A percentile compares a stretch with the other conserved stretches of the same genome.
Evolutionary conservation across 1,140 invertebrate species (phyloP).

Genomic region (Cotesia glomerata): DNA sequence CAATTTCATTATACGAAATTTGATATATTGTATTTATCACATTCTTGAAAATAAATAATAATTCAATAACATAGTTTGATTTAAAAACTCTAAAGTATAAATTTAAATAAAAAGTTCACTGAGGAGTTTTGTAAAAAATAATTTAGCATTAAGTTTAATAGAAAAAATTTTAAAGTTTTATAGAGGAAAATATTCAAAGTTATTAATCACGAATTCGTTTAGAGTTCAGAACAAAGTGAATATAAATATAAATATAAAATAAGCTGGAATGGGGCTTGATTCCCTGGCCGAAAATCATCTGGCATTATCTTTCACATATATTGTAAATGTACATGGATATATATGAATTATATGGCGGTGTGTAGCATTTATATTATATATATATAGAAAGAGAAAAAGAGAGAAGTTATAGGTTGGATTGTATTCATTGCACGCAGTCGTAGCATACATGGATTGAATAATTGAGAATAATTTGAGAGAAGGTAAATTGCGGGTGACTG

Average conservation of each 20-base stretch:
- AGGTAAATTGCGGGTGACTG: background rate
- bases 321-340: no score
- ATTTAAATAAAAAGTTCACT: background rate
- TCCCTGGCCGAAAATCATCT: background rate
- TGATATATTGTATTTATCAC: no score
- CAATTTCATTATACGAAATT: no score
- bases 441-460: slow-evolving; percentile 8
- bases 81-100: background rate
- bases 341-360: no score
- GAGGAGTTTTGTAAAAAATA: background rate
- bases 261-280: background rate
- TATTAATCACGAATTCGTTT: no score
- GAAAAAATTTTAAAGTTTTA: no score
- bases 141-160: no score
- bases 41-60: no score
- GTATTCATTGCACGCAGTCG: slow-evolving; percentile 3
- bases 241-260: background rate
- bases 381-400: background rate
- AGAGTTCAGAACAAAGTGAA: no score
- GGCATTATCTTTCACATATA: no score
- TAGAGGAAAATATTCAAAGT: no score
- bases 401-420: background rate
- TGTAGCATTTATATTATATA: background rate
- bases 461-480: slow-evolving; percentile 9
- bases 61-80: no score